Base-by-base conservation (phyloP, 2,797 vertebrate genomes). In the Scleropages formosus region DNA sequence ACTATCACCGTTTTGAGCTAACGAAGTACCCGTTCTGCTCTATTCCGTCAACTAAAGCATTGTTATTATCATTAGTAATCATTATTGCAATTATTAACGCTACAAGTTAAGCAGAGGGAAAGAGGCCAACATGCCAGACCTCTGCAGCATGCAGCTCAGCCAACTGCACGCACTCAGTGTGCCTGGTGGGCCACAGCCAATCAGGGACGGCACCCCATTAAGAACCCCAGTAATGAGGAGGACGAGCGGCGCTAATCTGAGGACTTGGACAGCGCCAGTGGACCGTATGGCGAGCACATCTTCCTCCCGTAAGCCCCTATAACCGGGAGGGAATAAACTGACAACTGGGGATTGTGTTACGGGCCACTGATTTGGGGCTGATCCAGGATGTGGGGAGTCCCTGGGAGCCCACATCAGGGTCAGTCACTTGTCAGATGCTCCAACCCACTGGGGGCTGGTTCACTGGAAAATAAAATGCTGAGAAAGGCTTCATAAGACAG, bases 221-320 rank as follows among this genome's bases (percentile, higher is more conserved):
- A 71, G 75, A 47, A 78, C 72, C 71, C 78, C 91, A 95, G 94
- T 96, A 96, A 96, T 95, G 94, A 95, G 92, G 93, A 90, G 93
- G 92, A 93, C 95, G 93, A 95, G 91, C 90, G 88, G 90, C 86
- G 90, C 91, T 94, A 93, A 95, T 95, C 93, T 94, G 91, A 92
- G 94, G 93, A 95, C 92, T 90, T 88, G 95, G 94, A 92, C 93
- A 89, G 92, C 91, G 94, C 93, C 94, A 95, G 94, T 90, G 89
- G 92, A 95, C 93, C 96, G 98, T 98, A 98, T 96, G 96, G 95
- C 92, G 92, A 92, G 92, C 93, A 95, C 96, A 97, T 95, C 95
- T 96, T 92, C 94, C 90, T 92, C 95, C 94, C 94, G 94, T 96
- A 95, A 94, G 91, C 85, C 85, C 91, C 83, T 93, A 95, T 95